Evolutionary conservation across 2,888 invertebrate species (phyloP).

Genomic region (Tetropium fuscum): DNA sequence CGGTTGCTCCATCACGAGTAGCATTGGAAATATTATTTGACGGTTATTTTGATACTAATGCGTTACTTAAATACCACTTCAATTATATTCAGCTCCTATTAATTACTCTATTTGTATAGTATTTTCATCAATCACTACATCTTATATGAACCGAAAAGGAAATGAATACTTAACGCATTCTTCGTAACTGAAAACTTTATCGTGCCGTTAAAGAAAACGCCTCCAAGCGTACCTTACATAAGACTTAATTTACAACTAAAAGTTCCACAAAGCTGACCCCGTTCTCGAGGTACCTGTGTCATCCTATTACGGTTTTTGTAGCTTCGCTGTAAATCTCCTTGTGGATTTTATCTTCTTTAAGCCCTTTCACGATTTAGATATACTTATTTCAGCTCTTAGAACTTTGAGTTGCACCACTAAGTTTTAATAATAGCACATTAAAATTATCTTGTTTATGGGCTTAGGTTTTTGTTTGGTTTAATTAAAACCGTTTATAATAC

Average conservation of each 20-base stretch:
- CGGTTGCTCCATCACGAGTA: too few species aligned
- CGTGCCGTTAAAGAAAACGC: constrained; percentile 5
- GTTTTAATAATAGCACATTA: constrained; percentile 32
- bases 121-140: too few species aligned
- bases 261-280: constrained; percentile 40
- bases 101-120: too few species aligned
- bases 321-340: constrained; percentile 41
- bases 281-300: constrained; percentile 40
- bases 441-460: constrained; percentile 26
- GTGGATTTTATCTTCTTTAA: constrained; percentile 43
- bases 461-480: constrained; percentile 11
- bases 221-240: constrained; percentile 13
- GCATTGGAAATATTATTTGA: too few species aligned
- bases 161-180: too few species aligned
- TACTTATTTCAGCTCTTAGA: constrained; percentile 36
- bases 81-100: too few species aligned
- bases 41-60: too few species aligned
- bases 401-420: constrained; percentile 32
- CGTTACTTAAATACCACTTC: too few species aligned
- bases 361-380: constrained; percentile 34
- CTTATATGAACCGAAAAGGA: too few species aligned
- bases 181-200: constrained; percentile 10
- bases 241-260: constrained; percentile 42
- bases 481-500: constrained; percentile 8
- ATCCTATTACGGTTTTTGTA: constrained; percentile 45